Evolutionary conservation across 2,113 vertebrate species (phyloP), one percentile per base, ranked within the genome.

Genomic region (Callionymus lyra): DNA sequence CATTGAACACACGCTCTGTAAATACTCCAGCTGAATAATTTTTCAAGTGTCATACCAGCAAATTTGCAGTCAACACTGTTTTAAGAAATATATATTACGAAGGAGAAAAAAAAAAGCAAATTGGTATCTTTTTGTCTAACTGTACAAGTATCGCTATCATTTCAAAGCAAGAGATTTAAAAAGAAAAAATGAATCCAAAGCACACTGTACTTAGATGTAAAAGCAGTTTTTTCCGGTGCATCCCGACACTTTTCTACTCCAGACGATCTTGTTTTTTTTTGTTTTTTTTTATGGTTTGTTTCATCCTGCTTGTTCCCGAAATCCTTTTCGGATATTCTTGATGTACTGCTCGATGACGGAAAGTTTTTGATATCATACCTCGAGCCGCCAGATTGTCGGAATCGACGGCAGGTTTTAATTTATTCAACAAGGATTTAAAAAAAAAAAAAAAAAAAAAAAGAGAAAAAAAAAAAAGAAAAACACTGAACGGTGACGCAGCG

Each of bases 311-410:
- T 16, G 66, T 75, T 81, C 66, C 60, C 43, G 51, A 51, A 56
- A 56, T 40, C 32, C 46, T 53, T 63, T 65, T 38, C 66, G 66
- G 75, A 79, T 67, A 50, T 66, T 59, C 70, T 35, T 58, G 31
- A 32, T 35, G 33, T 5, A 16, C 18, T 70, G 79, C 65, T 80
- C 81, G 49, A 70, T 84, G 84, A 86, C 82, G 81, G 85, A 87
- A 84, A 89, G 81, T 70, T 82, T 86, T 85, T 87, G 82, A 86
- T 82, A 85, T 88, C 88, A 90, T 95, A 97, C 93, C 91, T 96
- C 92, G n/a, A 96, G 89, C 91, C 90, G 92, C 85, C 82, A 84
- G 89, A 88, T 77, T 73, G 84, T 83, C 6, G 85, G 88, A 90
- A 81, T 84, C 82, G 83, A 85, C 74, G 85, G 87, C 89, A 90